Evolutionary conservation across 2,888 invertebrate genomes (phyloP).

Genomic region (Auanema freiburgensis): DNA sequence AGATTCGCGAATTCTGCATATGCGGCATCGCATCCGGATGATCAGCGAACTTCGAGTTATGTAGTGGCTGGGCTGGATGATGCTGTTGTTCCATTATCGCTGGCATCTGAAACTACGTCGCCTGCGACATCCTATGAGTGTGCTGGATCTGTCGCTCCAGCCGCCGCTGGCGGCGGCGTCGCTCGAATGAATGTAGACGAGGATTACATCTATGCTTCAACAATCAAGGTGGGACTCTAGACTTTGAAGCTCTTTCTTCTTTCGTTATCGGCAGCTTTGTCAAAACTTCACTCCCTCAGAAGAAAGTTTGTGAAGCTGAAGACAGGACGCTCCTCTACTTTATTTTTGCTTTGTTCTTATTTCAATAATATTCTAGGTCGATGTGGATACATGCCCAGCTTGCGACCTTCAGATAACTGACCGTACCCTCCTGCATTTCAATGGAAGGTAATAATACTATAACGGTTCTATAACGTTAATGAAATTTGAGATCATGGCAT

Average conservation of each 20-base stretch:
- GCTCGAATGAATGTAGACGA: conserved; percentile 23
- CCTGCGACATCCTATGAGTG: no score
- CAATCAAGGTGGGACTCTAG: conserved; percentile 21
- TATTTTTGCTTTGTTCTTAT: neutral
- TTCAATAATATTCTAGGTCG: conserved; percentile 11
- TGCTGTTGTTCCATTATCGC: conserved; percentile 6
- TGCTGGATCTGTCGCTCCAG: no score
- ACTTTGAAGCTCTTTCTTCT: neutral
- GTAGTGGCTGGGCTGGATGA: conserved; percentile 3
- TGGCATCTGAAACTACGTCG: conserved; percentile 10
- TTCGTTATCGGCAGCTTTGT: neutral
- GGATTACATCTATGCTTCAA: conserved; percentile 26
- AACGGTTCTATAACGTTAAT: neutral
- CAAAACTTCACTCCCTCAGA: neutral
- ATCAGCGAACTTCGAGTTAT: neutral
- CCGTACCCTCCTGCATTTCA: conserved; percentile 23
- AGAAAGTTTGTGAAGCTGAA: neutral
- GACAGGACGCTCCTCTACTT: neutral
- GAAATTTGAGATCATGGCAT: conserved; percentile 33
- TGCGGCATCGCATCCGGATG: neutral
- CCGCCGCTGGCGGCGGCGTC: conserved; percentile 8
- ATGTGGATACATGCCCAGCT: conserved; percentile 14
- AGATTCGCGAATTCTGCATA: conserved; percentile 13
- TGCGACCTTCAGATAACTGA: conserved; percentile 35
- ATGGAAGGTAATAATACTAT: conserved; percentile 40